phyloP scores from a whole-genome alignment of 2,113 vertebrate genomes.

The Lepisosteus osseus region DNA sequence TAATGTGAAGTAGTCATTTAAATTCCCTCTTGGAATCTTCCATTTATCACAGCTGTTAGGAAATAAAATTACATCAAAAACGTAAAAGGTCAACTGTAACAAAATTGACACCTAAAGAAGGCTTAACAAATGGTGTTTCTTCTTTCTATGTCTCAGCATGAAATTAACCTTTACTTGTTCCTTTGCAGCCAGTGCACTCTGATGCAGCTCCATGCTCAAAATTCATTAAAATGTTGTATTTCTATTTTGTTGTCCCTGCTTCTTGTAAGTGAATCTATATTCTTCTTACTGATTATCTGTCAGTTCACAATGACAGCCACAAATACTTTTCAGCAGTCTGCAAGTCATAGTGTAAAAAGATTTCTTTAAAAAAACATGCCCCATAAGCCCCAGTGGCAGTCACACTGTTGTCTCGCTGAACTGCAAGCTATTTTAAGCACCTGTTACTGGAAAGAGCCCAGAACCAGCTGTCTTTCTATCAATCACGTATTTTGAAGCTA shows the following conservation, averaged over 20 bases:
- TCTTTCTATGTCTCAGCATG: too few species aligned
- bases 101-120: too few species aligned
- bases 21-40: too few species aligned
- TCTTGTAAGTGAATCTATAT: neutral
- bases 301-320: neutral
- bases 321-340: neutral
- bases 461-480: slow-evolving; percentile 63
- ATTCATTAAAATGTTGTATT: too few species aligned
- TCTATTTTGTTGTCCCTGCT: neutral
- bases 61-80: too few species aligned
- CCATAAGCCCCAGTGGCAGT: neutral
- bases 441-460: slow-evolving; percentile 50
- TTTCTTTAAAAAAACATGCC: neutral
- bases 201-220: too few species aligned
- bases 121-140: too few species aligned
- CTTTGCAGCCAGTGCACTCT: too few species aligned
- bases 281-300: neutral
- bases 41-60: too few species aligned
- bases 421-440: slow-evolving; percentile 61
- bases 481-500: slow-evolving; percentile 43
- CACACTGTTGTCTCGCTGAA: neutral
- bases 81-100: too few species aligned
- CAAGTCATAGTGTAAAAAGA: neutral
- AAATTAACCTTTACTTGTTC: too few species aligned
- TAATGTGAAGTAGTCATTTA: too few species aligned